Base-by-base conservation (phyloP, 2,888 invertebrate genomes). In the Hipparchia sbordonii region DNA sequence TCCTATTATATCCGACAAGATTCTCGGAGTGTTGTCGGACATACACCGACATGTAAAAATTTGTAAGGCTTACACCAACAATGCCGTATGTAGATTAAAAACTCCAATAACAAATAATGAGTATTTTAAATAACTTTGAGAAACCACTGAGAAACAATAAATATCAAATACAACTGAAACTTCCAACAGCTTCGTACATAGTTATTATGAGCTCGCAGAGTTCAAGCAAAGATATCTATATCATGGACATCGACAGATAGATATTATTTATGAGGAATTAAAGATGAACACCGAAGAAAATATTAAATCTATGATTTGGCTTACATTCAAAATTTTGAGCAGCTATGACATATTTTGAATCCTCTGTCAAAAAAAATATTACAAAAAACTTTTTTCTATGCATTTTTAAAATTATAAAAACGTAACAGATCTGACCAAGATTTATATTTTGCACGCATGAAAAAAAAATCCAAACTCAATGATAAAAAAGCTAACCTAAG, bases 181-280 rank as follows among this genome's bases (percentile, higher is more conserved):
- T 69, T 67, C 67, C 62, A 63, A 71, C 72, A 71, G 74, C 67
- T 69, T 39, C 67, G 63, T 62, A 74, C 73, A 67, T 67, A 74
- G 6, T 71, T 23, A n/a, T 57, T 52, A 66, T 70, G 75, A 75
- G 73, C 62, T 71, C 73, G 75, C 76, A 76, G 78, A 77, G 76
- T 72, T 75, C 48, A 80, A 80, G 79, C 79, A 74, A 78, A 79
- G 76, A 72, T 54, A 74, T 63, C 61, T 67, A 73, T 75, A 79
- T 75, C 75, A 79, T 74, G 78, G 78, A 80, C 79, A 79, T 71
- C 63, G 79, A 80, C 77, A 74, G 71, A 80, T 56, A 79, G 78
- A 77, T 77, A 72, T 75, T 74, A 72, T 66, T 62, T 68, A 74
- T 75, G 75, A 77, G 73, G 73, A 73, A 54, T 75, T 62, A 69